Evolutionary conservation across 2,888 invertebrate species (phyloP).

Genomic region (Aphidoletes aphidimyza): DNA sequence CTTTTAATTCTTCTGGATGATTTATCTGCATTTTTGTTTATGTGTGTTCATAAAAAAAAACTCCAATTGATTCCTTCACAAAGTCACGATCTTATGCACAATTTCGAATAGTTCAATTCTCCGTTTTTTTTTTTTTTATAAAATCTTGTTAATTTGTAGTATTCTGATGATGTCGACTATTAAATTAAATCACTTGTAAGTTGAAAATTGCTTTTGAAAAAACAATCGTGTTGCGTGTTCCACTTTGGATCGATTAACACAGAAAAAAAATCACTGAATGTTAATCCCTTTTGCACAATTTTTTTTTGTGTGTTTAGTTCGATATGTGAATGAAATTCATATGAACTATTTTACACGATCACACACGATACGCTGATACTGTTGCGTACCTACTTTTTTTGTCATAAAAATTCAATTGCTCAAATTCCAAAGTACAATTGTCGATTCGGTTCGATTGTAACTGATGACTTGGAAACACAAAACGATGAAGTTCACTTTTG

Average conservation of each 20-base stretch:
- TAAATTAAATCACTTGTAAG: no score
- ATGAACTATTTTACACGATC: background rate
- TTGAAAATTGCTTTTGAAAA: no score
- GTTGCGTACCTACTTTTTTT: background rate
- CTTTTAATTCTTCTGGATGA: constrained; percentile 90
- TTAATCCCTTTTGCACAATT: no score
- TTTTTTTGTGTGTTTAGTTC: no score
- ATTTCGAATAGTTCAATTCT: background rate
- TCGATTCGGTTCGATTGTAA: no score
- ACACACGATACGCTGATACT: background rate
- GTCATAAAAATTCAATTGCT: background rate
- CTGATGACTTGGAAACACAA: no score
- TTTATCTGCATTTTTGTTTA: constrained; percentile 84
- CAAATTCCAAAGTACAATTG: background rate
- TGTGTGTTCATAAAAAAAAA: constrained; percentile 1
- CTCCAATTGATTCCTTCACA: background rate
- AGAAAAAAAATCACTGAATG: no score
- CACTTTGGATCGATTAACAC: no score
- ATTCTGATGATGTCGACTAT: no score
- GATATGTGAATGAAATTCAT: background rate
- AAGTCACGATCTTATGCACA: background rate
- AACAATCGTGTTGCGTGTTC: no score
- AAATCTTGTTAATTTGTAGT: no score
- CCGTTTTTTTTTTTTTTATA: background rate
- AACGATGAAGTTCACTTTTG: no score